phyloP scores from a whole-genome alignment of 2,888 invertebrate species.

The Acleris emargana region DNA sequence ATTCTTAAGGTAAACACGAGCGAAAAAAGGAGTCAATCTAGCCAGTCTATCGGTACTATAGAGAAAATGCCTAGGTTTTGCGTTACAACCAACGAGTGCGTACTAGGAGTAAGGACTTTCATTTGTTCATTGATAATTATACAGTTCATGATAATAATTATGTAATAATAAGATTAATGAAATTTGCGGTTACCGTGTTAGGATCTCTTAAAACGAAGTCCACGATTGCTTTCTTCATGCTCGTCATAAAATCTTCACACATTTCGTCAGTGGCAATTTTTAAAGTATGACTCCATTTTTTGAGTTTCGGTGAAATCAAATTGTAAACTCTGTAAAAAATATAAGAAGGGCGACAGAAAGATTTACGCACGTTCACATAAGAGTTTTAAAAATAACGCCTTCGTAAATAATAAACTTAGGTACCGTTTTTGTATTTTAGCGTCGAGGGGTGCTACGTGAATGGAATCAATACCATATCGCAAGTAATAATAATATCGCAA shows the following conservation, averaged over 20 bases:
- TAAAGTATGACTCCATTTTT: constrained; percentile 85
- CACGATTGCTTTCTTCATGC: constrained; percentile 95
- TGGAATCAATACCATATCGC: constrained; percentile 94
- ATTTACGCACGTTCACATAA: not conserved
- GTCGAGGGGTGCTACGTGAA: constrained; percentile 93
- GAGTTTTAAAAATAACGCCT: too few relatives aligned
- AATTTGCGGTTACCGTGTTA: constrained; percentile 59
- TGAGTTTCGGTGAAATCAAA: constrained; percentile 85
- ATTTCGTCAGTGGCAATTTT: constrained; percentile 89
- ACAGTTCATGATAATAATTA: not conserved
- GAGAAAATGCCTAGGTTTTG: too few relatives aligned
- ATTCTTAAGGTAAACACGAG: too few relatives aligned
- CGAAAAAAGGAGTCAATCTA: too few relatives aligned
- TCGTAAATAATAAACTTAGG: not conserved
- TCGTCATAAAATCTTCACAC: constrained; percentile 92
- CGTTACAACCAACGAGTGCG: too few relatives aligned
- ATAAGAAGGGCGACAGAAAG: constrained; percentile 18
- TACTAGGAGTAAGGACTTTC: too few relatives aligned
- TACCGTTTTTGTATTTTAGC: constrained; percentile 87
- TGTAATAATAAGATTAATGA: constrained; percentile 11
- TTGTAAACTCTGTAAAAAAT: constrained; percentile 81
- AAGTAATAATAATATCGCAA: constrained; percentile 95
- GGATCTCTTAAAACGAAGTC: constrained; percentile 95
- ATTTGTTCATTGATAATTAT: too few relatives aligned
- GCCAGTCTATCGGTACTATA: too few relatives aligned